Evolutionary conservation across 2,113 vertebrate species (phyloP).

Genomic region (Gasterosteus nipponicus): DNA sequence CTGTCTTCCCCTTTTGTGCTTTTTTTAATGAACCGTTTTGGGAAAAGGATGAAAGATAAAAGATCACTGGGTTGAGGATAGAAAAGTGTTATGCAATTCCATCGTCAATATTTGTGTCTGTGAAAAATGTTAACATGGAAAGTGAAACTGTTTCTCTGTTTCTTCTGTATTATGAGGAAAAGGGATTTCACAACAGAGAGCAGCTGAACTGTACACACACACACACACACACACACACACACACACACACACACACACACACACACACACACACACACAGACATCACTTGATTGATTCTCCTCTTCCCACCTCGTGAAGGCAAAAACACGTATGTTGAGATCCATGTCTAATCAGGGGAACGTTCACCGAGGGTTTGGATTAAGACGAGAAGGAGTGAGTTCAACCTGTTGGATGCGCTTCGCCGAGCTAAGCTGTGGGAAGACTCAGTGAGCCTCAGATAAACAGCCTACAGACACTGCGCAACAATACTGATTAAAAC

Average conservation of each 20-base stretch:
- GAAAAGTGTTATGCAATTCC: slow-evolving; percentile 31
- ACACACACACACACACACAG: slow-evolving; percentile 6
- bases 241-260: slow-evolving; percentile 1
- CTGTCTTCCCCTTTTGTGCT: slow-evolving; percentile 42
- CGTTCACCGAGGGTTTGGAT: slow-evolving; percentile 41
- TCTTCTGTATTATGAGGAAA: slow-evolving; percentile 16
- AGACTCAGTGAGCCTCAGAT: slow-evolving; percentile 47
- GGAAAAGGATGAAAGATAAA: slow-evolving; percentile 46
- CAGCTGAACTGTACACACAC: slow-evolving; percentile 11
- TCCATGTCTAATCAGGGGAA: slow-evolving; percentile 58
- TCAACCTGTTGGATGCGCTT: slow-evolving; percentile 51
- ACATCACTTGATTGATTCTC: slow-evolving; percentile 37
- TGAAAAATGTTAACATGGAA: slow-evolving; percentile 34
- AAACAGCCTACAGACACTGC: slow-evolving; percentile 56
- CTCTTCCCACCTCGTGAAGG: slow-evolving; percentile 42
- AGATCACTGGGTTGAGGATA: slow-evolving; percentile 19
- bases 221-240: slow-evolving; percentile 1
- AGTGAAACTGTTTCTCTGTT: slow-evolving; percentile 15
- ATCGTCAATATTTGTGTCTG: slow-evolving; percentile 49
- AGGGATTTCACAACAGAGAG: slow-evolving; percentile 29
- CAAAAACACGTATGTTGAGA: slow-evolving; percentile 55
- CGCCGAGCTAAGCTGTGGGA: slow-evolving; percentile 43
- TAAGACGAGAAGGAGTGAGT: slow-evolving; percentile 45
- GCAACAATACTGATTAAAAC: slow-evolving; percentile 52
- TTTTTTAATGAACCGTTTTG: slow-evolving; percentile 69